Base-by-base conservation (phyloP, 2,888 invertebrate species). In the Ichneumoninae sp. region DNA sequence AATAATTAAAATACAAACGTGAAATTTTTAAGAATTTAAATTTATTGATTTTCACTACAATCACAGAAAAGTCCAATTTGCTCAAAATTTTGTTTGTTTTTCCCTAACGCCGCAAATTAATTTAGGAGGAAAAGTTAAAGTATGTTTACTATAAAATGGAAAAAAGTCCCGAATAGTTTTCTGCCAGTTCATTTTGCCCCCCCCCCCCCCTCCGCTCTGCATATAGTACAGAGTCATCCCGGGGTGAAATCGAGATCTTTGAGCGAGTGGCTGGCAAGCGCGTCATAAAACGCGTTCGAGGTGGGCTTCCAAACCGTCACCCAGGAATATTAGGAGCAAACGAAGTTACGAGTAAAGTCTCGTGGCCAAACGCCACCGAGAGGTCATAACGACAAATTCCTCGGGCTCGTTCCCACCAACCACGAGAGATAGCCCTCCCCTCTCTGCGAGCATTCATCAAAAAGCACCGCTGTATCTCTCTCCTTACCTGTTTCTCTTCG, bases 301-400 rank as follows among this genome's bases (percentile, higher is more conserved):
- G n/a, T 63, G 40, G 13, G n/a, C 30, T n/a, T 3, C 8, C 57
- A 10, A 36, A 22, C 54, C 50, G 57, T 50, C 63, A 52, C 71
- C 68, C 36, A 60, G 68, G 70, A 83, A 80, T 83, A 83, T 85
- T 83, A 82, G 81, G 76, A 71, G 65, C 71, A 81, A 87, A 87
- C 81, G 71, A 87, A 87, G 81, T 87, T 87, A 82, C 86, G 85
- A 83, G 83, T 16, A 74, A 71, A 83, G 57, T 60, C 76, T 30
- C 65, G 54, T 70, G 71, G 79, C 71, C 57, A 71, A 44, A 76
- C 74, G 79, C 75, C 69, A 83, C 73, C 65, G 54, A 71, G 33
- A 73, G 50, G 63, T 77, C 71, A 54, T 79, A 83, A 85, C 82
- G 83, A 85, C 76, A 77, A 80, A 80, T 85, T 79, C 54, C 83